Conservation (phyloP, 2,888 invertebrate species). For the Harpagoxenus sublaevis region DNA sequence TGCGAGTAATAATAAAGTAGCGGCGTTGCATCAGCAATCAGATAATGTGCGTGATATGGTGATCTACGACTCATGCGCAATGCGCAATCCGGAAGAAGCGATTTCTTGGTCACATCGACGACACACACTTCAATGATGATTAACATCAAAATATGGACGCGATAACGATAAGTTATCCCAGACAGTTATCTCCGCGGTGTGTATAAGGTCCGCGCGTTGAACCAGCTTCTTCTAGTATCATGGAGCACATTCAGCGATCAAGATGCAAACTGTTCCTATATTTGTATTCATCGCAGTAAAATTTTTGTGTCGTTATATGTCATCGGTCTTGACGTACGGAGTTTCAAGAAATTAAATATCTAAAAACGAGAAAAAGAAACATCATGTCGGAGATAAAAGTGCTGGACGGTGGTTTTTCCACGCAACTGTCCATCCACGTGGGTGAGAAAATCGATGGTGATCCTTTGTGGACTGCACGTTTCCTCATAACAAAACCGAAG, state of each 20-base stretch:
- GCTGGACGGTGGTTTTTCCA: conserved; percentile 91
- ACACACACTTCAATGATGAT: not conserved
- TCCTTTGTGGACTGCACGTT: conserved; percentile 92
- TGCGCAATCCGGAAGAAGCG: not conserved
- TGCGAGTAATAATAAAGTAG: not conserved
- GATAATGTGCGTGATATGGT: not conserved
- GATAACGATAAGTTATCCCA: not conserved
- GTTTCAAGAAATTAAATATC: not conserved
- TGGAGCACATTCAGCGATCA: not conserved
- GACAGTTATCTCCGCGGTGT: not conserved
- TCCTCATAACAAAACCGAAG: conserved; percentile 91
- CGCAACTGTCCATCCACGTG: conserved; percentile 92
- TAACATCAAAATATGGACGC: not conserved
- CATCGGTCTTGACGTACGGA: not conserved
- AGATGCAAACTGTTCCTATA: not conserved
- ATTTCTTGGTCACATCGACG: not conserved
- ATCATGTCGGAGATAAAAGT: conserved; percentile 79
- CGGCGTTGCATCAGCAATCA: not conserved
- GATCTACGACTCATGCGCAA: not conserved
- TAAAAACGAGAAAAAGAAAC: not conserved
- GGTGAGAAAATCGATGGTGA: conserved; percentile 93
- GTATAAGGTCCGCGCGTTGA: not conserved
- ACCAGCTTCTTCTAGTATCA: not conserved
- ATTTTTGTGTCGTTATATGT: not conserved
- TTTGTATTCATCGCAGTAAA: not conserved